A percentile compares a stretch with the other conserved stretches of the same genome.
phyloP scores from a whole-genome alignment of 1,140 invertebrate species.

The Rhopalosiphum maidis region DNA sequence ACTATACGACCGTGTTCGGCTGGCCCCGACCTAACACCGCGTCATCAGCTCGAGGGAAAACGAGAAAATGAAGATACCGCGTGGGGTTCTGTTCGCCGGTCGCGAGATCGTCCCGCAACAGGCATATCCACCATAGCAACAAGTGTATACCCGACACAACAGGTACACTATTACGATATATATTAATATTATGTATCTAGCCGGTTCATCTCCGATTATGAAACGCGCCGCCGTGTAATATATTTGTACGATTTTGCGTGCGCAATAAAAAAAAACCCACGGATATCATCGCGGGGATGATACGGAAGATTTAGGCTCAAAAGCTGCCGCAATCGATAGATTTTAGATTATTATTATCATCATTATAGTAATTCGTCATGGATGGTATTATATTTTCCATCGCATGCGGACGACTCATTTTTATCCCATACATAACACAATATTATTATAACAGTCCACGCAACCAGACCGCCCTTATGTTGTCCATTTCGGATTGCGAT shows the following conservation, averaged over 20 bases:
- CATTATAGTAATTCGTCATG: not conserved
- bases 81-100: not conserved
- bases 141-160: not conserved
- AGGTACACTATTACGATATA: not conserved
- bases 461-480: not conserved
- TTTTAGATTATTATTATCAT: not conserved
- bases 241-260: not conserved
- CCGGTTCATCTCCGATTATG: conserved; percentile 18
- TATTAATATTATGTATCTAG: conserved; percentile 28
- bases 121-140: not conserved
- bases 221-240: not conserved
- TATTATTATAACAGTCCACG: not conserved
- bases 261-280: not conserved
- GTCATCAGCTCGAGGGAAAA: not conserved
- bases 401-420: not conserved
- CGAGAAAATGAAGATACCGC: not conserved
- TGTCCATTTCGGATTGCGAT: not conserved
- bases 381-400: not conserved
- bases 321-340: not conserved
- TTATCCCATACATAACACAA: not conserved
- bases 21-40: not conserved
- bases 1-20: not conserved
- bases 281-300: not conserved
- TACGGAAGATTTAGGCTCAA: not conserved
- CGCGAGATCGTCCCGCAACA: not conserved